These are phyloP conservation scores for Clarias fuscus DNA, from an alignment of 2,797 vertebrate genomes.

Conservation along the genomic window DNA sequence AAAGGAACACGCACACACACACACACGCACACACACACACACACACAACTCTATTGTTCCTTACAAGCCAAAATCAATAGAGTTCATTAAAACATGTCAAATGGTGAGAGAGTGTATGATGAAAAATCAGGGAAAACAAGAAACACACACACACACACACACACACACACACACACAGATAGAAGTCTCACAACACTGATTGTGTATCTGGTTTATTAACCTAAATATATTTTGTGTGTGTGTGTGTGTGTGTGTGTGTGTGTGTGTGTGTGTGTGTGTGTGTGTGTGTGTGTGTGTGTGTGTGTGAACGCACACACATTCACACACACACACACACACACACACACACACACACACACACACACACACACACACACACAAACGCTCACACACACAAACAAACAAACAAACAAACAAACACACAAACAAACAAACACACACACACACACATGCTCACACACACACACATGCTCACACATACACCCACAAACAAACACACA, in stretches of 20 bases:
- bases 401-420: not conserved
- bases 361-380: conserved; percentile 4
- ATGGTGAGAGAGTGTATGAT: conserved; percentile 3
- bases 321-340: conserved; percentile 11
- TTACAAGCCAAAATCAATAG: conserved; percentile 21
- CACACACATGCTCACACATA: too few species aligned
- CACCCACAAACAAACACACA: too few species aligned
- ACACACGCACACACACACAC: not conserved
- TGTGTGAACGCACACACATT: too few species aligned
- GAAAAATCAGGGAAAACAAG: conserved; percentile 12
- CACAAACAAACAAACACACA: too few species aligned
- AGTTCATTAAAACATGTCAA: conserved; percentile 38
- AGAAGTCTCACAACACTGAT: not conserved
- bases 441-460: not conserved
- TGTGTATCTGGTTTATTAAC: conserved; percentile 1
- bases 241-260: not conserved
- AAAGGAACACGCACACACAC: not conserved
- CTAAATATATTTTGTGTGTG: not conserved
- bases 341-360: conserved; percentile 14
- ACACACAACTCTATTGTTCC: not conserved
- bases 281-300: conserved; percentile 56
- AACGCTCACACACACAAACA: conserved; percentile 14
- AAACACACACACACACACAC: conserved; percentile 5
- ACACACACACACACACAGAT: not conserved
- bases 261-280: not conserved